Conservation (phyloP, 2,797 vertebrate species). For the Pseudochromis fuscus region DNA sequence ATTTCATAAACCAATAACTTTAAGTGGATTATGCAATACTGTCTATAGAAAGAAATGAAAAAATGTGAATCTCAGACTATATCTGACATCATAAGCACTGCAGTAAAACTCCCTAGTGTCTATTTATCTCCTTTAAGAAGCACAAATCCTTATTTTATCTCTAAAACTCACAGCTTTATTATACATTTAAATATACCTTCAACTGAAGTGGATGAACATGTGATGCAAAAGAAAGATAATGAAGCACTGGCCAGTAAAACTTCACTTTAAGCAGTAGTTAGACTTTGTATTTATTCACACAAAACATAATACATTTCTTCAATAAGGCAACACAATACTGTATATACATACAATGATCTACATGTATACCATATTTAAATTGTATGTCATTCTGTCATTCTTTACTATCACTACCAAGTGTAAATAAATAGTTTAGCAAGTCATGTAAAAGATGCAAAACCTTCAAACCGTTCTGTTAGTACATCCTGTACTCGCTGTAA, state of each 20-base stretch:
- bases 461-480: constrained; percentile 69
- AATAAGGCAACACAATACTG: constrained; percentile 85
- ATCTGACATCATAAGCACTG: too few relatives aligned
- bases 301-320: constrained; percentile 82
- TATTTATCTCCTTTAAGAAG: too few relatives aligned
- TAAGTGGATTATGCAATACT: background rate
- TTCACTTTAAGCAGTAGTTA: constrained; percentile 49
- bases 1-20: background rate
- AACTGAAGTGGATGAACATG: background rate
- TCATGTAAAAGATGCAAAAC: constrained; percentile 76
- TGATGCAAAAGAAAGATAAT: background rate
- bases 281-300: constrained; percentile 87
- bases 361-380: constrained; percentile 79
- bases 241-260: constrained; percentile 9
- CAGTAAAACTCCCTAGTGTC: too few relatives aligned
- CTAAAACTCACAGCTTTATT: background rate
- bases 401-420: constrained; percentile 74
- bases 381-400: constrained; percentile 75
- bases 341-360: constrained; percentile 83
- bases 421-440: constrained; percentile 78
- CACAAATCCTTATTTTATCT: background rate
- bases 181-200: background rate
- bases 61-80: too few relatives aligned
- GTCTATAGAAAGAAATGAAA: too few relatives aligned
- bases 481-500: constrained; percentile 54